Evolutionary conservation across 2,113 vertebrate species (phyloP).

Genomic region (Dipodomys ordii): DNA sequence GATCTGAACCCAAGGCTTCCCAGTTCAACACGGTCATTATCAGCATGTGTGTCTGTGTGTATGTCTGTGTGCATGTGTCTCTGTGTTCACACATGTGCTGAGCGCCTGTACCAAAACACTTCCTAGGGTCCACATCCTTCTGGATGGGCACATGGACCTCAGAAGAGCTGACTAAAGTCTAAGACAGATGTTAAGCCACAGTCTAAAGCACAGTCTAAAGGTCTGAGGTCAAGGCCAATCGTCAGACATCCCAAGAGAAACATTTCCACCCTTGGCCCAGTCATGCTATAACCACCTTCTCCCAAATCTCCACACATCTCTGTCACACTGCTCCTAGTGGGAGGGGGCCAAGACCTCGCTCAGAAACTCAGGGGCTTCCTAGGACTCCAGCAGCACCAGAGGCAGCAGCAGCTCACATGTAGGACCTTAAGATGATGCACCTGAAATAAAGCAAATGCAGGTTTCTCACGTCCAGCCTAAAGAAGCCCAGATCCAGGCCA

Average conservation of each 20-base stretch:
- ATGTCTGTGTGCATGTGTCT: rapidly evolving
- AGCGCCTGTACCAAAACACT: not conserved
- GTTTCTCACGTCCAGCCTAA: rapidly evolving
- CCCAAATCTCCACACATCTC: not conserved
- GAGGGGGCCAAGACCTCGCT: not conserved
- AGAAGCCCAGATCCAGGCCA: rapidly evolving
- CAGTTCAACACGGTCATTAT: rapidly evolving
- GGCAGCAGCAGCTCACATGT: rapidly evolving
- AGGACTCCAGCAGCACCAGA: rapidly evolving
- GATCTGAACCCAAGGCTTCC: not conserved
- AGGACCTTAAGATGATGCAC: rapidly evolving
- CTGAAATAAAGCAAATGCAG: not conserved
- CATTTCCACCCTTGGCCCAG: rapidly evolving
- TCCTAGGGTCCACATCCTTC: rapidly evolving
- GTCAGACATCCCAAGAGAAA: not conserved
- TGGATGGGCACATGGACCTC: not conserved
- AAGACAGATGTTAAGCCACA: not conserved
- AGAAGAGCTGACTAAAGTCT: not conserved
- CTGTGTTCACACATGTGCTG: no score
- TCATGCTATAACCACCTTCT: no score
- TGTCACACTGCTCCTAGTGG: rapidly evolving
- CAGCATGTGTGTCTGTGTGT: not conserved
- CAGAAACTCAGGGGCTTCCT: not conserved
- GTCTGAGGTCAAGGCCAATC: not conserved
- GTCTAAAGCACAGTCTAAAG: not conserved